Evolutionary conservation across 2,113 vertebrate species (phyloP).

Genomic region (Burhinus oedicnemus): DNA sequence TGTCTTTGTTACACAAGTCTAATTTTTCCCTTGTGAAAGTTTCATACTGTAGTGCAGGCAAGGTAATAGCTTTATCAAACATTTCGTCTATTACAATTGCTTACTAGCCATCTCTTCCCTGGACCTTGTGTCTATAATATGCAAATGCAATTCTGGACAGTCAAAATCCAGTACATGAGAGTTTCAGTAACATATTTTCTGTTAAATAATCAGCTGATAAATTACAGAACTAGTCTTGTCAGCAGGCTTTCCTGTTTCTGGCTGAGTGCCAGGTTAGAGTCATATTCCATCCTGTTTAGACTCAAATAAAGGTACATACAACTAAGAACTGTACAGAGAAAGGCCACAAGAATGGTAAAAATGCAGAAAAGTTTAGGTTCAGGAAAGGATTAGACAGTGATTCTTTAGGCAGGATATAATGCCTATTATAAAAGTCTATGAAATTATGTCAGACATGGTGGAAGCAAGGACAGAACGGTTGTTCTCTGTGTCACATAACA

Average conservation of each 20-base stretch:
- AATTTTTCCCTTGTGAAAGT: neutral
- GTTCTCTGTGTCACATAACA: neutral
- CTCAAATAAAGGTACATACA: neutral
- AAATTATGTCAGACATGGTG: neutral
- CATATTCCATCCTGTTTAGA: neutral
- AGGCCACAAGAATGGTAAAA: neutral
- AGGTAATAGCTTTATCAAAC: neutral
- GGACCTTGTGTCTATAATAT: neutral
- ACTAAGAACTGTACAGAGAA: neutral
- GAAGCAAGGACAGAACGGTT: neutral
- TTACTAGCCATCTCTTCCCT: neutral
- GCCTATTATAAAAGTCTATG: neutral
- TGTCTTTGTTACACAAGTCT: neutral
- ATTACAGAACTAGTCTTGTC: neutral
- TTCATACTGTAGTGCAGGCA: neutral
- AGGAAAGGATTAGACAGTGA: neutral
- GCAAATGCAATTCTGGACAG: neutral
- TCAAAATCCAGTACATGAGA: neutral
- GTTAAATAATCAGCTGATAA: neutral
- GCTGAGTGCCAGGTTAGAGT: neutral
- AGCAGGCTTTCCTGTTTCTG: neutral
- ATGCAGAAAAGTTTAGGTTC: neutral
- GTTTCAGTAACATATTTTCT: neutral
- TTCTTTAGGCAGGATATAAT: neutral
- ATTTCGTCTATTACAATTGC: neutral